Conservation (phyloP, 2,888 invertebrate genomes). For the Macrophya alboannulata region DNA sequence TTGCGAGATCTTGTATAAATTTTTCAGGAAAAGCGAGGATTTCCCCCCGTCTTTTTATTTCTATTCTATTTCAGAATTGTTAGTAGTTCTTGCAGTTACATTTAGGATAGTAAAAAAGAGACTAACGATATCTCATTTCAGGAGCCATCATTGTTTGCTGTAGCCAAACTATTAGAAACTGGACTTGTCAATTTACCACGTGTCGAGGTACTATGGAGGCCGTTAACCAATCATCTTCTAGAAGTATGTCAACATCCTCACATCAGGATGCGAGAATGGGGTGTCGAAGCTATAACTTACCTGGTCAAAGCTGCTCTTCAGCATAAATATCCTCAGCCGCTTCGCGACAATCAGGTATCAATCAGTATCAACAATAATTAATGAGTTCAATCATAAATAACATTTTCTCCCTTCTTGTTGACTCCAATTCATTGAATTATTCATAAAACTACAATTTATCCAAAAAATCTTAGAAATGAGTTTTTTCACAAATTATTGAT, state of each 20-base stretch:
- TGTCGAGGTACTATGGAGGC: constrained; percentile 97
- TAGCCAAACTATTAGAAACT: constrained; percentile 98
- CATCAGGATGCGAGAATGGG: constrained; percentile 98
- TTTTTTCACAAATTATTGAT: too few species aligned
- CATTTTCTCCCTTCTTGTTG: background rate
- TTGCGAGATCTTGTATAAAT: background rate
- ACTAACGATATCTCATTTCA: constrained; percentile 71
- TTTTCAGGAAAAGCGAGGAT: background rate
- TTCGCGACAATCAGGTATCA: constrained; percentile 91
- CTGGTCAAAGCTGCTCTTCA: constrained; percentile 95
- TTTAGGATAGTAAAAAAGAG: background rate
- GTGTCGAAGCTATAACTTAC: constrained; percentile 97
- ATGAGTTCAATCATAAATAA: background rate
- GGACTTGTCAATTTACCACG: constrained; percentile 96
- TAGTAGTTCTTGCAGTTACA: background rate
- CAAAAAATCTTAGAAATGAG: too few species aligned
- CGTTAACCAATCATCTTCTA: constrained; percentile 96
- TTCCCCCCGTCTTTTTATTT: background rate
- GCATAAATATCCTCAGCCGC: constrained; percentile 91
- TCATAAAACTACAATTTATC: background rate
- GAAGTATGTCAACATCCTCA: constrained; percentile 98
- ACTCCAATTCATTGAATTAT: background rate
- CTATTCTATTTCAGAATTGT: background rate
- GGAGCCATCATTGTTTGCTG: constrained; percentile 98
- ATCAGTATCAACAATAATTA: constrained; percentile 18